phyloP scores from a whole-genome alignment of 2,888 invertebrate genomes.

The Drosophila percnosoma region DNA sequence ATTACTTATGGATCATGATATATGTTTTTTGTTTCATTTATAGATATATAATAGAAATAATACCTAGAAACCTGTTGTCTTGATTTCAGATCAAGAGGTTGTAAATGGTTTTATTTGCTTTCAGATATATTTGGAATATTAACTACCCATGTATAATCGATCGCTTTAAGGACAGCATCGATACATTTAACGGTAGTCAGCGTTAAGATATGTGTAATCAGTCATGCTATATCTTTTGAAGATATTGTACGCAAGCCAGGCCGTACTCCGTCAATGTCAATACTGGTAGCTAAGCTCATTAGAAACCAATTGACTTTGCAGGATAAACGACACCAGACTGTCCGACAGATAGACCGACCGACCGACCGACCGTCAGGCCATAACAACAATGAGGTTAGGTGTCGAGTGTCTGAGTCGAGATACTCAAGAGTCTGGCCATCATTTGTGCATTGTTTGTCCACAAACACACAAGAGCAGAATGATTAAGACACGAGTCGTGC shows the following conservation, averaged over 20 bases:
- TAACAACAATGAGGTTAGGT: background rate
- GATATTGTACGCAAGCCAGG: background rate
- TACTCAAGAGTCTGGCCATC: constrained; percentile 54
- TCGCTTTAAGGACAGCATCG: background rate
- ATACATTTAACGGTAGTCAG: background rate
- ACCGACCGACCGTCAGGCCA: background rate
- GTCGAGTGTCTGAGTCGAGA: constrained; percentile 1
- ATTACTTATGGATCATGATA: background rate
- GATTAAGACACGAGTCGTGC: constrained; percentile 45
- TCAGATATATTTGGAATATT: background rate
- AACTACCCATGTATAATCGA: background rate
- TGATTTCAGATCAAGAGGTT: background rate
- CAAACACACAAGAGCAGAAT: constrained; percentile 28
- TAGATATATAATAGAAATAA: background rate
- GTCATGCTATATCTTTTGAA: constrained; percentile 13
- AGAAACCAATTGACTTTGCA: constrained; percentile 74
- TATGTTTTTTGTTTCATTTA: background rate
- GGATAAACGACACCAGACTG: constrained; percentile 65
- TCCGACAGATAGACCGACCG: constrained; percentile 13
- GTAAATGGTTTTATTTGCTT: background rate
- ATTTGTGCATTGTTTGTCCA: constrained; percentile 55
- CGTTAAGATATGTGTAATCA: constrained; percentile 4
- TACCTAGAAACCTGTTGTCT: background rate
- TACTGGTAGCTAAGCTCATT: constrained; percentile 70
- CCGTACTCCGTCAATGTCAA: constrained; percentile 23